Conservation (phyloP, 2,888 invertebrate species). For the Clepsis dumicolana region DNA sequence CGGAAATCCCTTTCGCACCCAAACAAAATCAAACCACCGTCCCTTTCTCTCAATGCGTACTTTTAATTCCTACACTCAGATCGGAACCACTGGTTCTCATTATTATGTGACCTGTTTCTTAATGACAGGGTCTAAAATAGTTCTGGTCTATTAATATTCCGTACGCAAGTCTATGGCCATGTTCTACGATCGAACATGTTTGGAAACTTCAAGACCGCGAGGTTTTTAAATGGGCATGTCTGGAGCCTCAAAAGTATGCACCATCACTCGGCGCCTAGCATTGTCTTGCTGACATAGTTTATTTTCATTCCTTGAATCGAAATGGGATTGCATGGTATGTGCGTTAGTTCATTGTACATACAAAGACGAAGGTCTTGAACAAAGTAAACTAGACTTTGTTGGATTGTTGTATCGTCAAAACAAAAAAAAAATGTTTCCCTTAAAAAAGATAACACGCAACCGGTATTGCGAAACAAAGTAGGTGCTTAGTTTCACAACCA, state of each 20-base stretch:
- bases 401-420: not conserved
- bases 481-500: too few relatives aligned
- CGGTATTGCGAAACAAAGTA: too few relatives aligned
- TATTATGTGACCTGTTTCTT: conserved; percentile 80
- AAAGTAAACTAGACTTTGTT: not conserved
- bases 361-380: conserved; percentile 2
- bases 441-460: too few relatives aligned
- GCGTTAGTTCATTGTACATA: not conserved
- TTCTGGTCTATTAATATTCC: conserved; percentile 77
- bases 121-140: conserved; percentile 78
- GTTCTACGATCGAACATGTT: conserved; percentile 66
- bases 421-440: too few relatives aligned
- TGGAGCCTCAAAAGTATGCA: conserved; percentile 53
- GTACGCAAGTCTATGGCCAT: conserved; percentile 66
- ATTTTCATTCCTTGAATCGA: conserved; percentile 36
- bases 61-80: conserved; percentile 70
- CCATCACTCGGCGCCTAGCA: conserved; percentile 49
- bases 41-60: conserved; percentile 64
- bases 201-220: conserved; percentile 66
- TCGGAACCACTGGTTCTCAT: conserved; percentile 71
- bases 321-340: conserved; percentile 25
- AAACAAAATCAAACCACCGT: conserved; percentile 54
- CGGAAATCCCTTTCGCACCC: conserved; percentile 65
- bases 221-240: conserved; percentile 57
- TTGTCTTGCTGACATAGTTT: conserved; percentile 32